Percentiles rank a stretch among this genome's conserved stretches.
These are phyloP conservation scores for Callocephalon fimbriatum DNA, from an alignment of 2,113 vertebrate genomes.

Conservation along the genomic window DNA sequence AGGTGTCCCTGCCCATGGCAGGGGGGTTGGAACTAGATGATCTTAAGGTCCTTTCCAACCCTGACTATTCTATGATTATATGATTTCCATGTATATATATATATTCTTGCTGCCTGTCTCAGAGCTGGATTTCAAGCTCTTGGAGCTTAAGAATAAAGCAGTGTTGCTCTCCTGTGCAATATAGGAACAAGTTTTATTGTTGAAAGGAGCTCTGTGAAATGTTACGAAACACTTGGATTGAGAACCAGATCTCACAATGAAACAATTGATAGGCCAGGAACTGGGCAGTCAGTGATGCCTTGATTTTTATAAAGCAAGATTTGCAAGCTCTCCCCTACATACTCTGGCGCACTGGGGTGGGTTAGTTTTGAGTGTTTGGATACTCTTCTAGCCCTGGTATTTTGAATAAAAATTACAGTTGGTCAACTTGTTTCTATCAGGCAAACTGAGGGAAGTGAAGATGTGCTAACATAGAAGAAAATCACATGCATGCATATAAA, in stretches of 20 bases:
- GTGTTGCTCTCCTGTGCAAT: not conserved
- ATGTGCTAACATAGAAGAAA: not conserved
- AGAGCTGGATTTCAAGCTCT: not conserved
- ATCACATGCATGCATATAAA: accelerated
- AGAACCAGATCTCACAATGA: not conserved
- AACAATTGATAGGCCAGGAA: not conserved
- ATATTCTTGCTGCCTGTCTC: not conserved
- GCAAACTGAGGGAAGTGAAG: not conserved
- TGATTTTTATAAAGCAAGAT: not conserved
- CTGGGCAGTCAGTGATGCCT: not conserved
- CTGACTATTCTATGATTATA: not conserved
- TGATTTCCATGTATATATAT: not conserved
- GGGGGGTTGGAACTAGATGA: not conserved
- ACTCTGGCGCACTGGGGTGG: not conserved
- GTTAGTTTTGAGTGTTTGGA: not conserved
- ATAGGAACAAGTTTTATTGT: not conserved
- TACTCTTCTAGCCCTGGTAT: not conserved
- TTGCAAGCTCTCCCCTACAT: not conserved
- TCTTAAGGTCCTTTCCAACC: not conserved
- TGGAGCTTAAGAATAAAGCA: not conserved
- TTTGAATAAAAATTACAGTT: not conserved
- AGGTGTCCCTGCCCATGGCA: not conserved
- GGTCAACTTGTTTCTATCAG: not conserved
- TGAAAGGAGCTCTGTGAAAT: not conserved
- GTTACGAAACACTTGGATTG: not conserved